Evolutionary conservation across 2,113 vertebrate genomes (phyloP).

Genomic region (Acrocephalus arundinaceus): DNA sequence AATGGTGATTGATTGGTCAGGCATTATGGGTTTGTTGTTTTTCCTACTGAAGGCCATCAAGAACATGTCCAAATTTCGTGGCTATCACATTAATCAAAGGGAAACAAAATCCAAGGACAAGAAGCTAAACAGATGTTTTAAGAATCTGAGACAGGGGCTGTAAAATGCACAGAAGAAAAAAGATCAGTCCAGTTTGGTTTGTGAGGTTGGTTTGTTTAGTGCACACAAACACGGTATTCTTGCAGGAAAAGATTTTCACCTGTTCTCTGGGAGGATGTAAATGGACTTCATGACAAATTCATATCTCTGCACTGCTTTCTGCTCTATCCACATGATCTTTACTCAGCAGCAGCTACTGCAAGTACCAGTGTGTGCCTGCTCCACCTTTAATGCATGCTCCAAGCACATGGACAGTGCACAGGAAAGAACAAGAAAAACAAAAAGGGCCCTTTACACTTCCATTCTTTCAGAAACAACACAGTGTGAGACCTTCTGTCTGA

Average conservation of each 20-base stretch:
- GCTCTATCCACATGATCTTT: neutral
- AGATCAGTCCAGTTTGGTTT: neutral
- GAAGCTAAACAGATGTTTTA: constrained; percentile 66
- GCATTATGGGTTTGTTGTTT: constrained; percentile 63
- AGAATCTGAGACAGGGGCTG: constrained; percentile 53
- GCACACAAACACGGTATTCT: neutral
- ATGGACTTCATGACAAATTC: neutral
- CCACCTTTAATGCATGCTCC: neutral
- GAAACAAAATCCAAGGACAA: constrained; percentile 74
- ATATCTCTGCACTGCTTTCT: neutral
- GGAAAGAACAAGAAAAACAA: neutral
- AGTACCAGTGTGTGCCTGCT: neutral
- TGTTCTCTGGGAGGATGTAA: neutral
- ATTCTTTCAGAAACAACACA: neutral
- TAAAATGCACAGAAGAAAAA: constrained; percentile 9
- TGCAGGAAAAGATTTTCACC: neutral
- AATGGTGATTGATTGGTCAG: constrained; percentile 62
- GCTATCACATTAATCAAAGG: constrained; percentile 83
- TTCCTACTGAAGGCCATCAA: constrained; percentile 75
- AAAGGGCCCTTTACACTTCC: neutral
- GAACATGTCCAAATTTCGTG: constrained; percentile 80
- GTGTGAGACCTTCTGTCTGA: neutral
- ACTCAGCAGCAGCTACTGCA: neutral
- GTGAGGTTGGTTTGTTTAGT: neutral
- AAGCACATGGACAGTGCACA: neutral